Conservation (phyloP, 2,888 invertebrate species). For the Perizoma affinitatum region DNA sequence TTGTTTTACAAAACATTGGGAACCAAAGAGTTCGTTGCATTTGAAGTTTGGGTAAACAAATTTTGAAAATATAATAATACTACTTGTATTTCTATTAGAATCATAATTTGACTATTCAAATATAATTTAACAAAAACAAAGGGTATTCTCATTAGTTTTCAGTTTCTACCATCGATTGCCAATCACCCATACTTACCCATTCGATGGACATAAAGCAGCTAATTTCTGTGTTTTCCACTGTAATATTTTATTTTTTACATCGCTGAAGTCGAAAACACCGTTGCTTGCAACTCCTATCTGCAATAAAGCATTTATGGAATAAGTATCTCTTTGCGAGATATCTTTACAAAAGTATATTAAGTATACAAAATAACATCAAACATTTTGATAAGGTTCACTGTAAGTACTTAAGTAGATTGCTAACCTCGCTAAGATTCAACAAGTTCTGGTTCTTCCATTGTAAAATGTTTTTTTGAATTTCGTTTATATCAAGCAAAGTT, state of each 20-base stretch:
- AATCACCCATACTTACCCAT: slow-evolving; percentile 55
- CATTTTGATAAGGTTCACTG: too few relatives aligned
- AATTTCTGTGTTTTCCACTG: slow-evolving; percentile 80
- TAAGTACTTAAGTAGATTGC: slow-evolving; percentile 31
- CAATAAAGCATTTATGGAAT: slow-evolving; percentile 22
- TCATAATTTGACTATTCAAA: too few relatives aligned
- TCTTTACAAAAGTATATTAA: too few relatives aligned
- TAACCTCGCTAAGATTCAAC: slow-evolving; percentile 74
- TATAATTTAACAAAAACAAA: too few relatives aligned
- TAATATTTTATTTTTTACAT: slow-evolving; percentile 76
- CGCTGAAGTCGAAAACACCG: slow-evolving; percentile 73
- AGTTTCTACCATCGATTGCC: too few relatives aligned
- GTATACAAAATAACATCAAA: slow-evolving; percentile 1
- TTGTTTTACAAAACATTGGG: too few relatives aligned
- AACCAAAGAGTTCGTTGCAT: too few relatives aligned
- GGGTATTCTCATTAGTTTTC: too few relatives aligned
- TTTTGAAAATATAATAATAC: too few relatives aligned
- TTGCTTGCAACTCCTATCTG: slow-evolving; percentile 69
- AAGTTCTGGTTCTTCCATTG: slow-evolving; percentile 72
- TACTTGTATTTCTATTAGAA: too few relatives aligned
- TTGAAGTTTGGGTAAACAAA: too few relatives aligned
- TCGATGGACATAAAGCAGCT: slow-evolving; percentile 70
- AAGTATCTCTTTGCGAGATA: too few relatives aligned
- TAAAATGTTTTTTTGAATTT: slow-evolving; percentile 70
- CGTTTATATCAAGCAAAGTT: slow-evolving; percentile 69